Evolutionary conservation across 2,888 invertebrate genomes (phyloP), one percentile per base, ranked within the genome.

Genomic region (Dynastes tityus): DNA sequence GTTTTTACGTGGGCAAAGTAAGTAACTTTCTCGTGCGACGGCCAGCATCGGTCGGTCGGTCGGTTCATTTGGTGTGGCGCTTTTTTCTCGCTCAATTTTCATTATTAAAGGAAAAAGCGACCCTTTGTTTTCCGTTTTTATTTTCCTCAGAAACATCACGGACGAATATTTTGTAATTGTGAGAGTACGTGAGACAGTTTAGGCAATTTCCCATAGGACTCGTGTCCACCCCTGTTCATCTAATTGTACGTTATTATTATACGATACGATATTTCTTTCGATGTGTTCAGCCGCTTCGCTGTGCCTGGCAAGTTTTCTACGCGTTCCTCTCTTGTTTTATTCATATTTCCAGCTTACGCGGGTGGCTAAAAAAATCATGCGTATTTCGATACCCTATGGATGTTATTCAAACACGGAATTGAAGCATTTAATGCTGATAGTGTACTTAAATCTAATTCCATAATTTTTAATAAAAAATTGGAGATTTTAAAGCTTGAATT

Each of bases 131-230:
- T 71, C 55, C 55, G 71, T 53, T 71, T 67, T 71, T 71, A 73
- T 73, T 73, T 73, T 73, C 45, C 73, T 58, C 58, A 27, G 58
- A 73, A 73, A 73, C 73, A 58, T 73, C 61, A 40, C 58, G 73
- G 40, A 5, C 73, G 58, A 73, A 73, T 73, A 73, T 73, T 73
- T 73, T 73, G 73, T 73, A 73, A 73, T 73, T 73, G 73, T 73
- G 73, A 58, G 73, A 58, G 58, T 73, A 73, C 73, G 73, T 73
- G 73, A 73, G 73, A 73, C 73, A 73, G 73, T 73, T 73, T 73
- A 73, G 40, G 73, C 73, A 58, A 73, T 73, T 73, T 73, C 73
- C 73, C 73, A 73, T 58, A 73, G 73, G 73, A 73, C 73, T 73
- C 37, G 58, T 73, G 73, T 73, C 73, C 58, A 40, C 58, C 58